Base-by-base conservation (phyloP, 2,888 invertebrate genomes). In the Rhingia rostrata region DNA sequence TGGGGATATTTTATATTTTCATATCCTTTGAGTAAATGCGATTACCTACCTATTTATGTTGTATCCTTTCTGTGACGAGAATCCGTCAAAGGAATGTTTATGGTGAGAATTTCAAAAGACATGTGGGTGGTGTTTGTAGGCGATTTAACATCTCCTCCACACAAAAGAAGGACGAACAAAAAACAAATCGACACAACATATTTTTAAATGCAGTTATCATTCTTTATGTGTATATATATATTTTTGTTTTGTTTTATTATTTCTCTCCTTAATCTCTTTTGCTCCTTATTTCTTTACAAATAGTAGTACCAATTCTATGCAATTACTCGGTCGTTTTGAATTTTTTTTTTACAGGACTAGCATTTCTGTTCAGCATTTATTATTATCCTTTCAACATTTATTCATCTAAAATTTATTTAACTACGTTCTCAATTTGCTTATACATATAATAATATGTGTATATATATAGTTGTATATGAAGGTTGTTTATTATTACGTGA, bases 321-420 rank as follows among this genome's bases (percentile, higher is more conserved):
- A 75, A 81, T 77, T 60, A 58, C 35, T 77, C 61, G 37, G 72
- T 70, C 32, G 51, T 41, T 22, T 22, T 22, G 22, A 2, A 22
- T 22, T 22, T 22, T 58, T 58, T 47, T 49, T 67, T 63, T 67
- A 58, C 82, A 75, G 54, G 78, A 78, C 60, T 81, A 70, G 39
- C 33, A 69, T 77, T 69, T 33, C 43, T 58, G 41, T 80, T 75
- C 75, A 64, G 58, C 70, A 78, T 78, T 78, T 78, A 82, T 83
- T 75, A 80, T 80, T 74, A 80, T 84, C 69, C 54, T 75, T 69
- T 80, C 70, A 80, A 80, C 80, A 84, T 84, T 75, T 74, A 80
- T 84, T 84, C 80, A 70, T 75, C 80, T 84, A 80, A 80, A 80
- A 80, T 80, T 84, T 80, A 80, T 80, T 80, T 80, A 80, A 49